These are phyloP conservation scores for Ericerus pela DNA, from an alignment of 1,140 invertebrate species.

Conservation along the genomic window DNA sequence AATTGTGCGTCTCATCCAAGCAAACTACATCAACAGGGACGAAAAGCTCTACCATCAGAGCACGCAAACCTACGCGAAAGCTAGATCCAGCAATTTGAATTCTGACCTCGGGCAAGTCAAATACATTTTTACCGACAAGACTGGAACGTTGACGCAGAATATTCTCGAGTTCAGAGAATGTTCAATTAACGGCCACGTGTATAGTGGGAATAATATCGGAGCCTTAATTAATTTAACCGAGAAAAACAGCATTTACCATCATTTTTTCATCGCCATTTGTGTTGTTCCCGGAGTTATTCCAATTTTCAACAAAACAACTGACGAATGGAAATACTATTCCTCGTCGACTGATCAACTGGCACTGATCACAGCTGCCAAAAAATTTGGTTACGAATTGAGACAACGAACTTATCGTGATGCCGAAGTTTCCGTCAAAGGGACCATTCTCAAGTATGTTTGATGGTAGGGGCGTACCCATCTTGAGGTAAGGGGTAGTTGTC, in stretches of 20 bases:
- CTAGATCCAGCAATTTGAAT: conserved; percentile 56
- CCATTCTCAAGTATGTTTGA: too few species aligned
- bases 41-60: neutral
- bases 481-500: too few species aligned
- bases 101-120: conserved; percentile 88
- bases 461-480: too few species aligned
- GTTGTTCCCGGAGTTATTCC: neutral
- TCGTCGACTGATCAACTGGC: neutral
- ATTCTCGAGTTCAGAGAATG: conserved; percentile 87
- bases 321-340: neutral
- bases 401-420: neutral
- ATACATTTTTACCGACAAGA: conserved; percentile 95
- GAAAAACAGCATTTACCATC: neutral
- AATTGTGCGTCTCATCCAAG: conserved; percentile 83
- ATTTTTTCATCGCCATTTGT: neutral
- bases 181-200: conserved; percentile 52
- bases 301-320: neutral
- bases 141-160: conserved; percentile 93
- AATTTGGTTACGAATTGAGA: neutral
- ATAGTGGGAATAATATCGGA: neutral
- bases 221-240: neutral
- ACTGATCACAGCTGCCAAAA: neutral
- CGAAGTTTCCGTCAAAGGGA: neutral
- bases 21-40: conserved; percentile 28
- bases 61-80: neutral